Evolutionary conservation across 2,797 vertebrate genomes (phyloP), one percentile per base, ranked within the genome.

Genomic region (Novumbra hubbsi): DNA sequence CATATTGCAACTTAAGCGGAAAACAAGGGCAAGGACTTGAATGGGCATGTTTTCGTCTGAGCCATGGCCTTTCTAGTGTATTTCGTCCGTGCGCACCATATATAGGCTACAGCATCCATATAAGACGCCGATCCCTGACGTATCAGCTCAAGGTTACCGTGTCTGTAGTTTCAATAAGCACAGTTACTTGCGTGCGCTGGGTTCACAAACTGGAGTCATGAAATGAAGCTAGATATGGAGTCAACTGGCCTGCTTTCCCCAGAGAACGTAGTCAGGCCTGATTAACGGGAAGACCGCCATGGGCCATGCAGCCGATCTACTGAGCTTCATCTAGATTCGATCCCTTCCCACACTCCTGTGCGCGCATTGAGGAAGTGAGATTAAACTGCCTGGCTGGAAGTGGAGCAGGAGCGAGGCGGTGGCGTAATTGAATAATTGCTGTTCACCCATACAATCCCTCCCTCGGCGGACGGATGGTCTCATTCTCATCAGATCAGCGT

Each of bases 361-460:
- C 70, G 60, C 74, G 75, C 55, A 12, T 60, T 60, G 55, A 84
- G 85, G 78, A 90, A 88, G 88, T 87, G 88, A 92, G 86, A 81
- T 77, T 81, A 78, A 87, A 93, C 93, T 90, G 89, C 85, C 87
- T 88, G 75, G 68, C 34, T 48, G 55, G 60, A 74, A 66, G 71
- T 57, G 24, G 12, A 24, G 24, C 11, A 16, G 55, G 5, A 9
- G 21, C 24, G 55, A 45, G 41, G 14, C 21, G 12, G 21, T 24
- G 68, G 81, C 83, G 80, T 92, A 93, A 94, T 93, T 93, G 92
- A 94, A 94, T 94, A 93, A 93, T 88, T 87, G 89, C 88, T 87
- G 88, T 83, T 86, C 83, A 84, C 88, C 88, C 89, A 76, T 89
- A 89, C 79, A 85, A 82, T 93, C 92, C 93, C 92, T 84, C 72